Evolutionary conservation across 2,113 vertebrate species (phyloP), one percentile per base, ranked within the genome.

Genomic region (Perca schrenkii): DNA sequence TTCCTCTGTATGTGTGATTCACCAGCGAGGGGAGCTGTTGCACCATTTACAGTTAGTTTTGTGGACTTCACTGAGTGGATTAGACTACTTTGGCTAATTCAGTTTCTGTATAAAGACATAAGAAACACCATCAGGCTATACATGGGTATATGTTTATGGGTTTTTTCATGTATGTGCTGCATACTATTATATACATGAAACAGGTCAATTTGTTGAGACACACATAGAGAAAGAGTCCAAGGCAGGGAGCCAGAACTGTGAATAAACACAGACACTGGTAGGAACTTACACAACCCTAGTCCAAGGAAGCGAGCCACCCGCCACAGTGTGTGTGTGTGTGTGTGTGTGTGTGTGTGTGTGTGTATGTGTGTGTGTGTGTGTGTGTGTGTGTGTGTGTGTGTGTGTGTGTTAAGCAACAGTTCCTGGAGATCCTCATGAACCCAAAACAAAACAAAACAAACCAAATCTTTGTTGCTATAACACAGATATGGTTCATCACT

Each of bases 11-110:
- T 28, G 2, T 54, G 8, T 4, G 3, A 50, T 2, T 58, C 71
- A 68, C 91, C 92, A 86, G 46, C 36, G 49, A 36, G 74, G 54
- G 91, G 90, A 11, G 88, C 72, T 90, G 70, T 86, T 92, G 86
- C 49, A 62, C 73, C n/a, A 86, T 74, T 63, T 75, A 16, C 21
- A 57, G 6, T 43, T 3, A 34, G 6, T 21, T 47, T n/a, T 21
- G 4, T 31, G 15, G 22, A 15, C 56, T 1, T 50, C 62, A 21
- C 11, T 28, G 40, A 67, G 8, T 43, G 5, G 3, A 22, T 70
- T 16, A 11, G 15, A 58, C 52, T 49, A 4, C 69, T 75, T 21
- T 61, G 28, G 31, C 28, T 61, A n/a, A 54, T 17, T 67, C 16
- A 47, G 21, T 57, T 31, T 52, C 6, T 65, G 3, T 28, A 34